Evolutionary conservation across 2,888 invertebrate species (phyloP), one percentile per base, ranked within the genome.

Genomic region (Hydrotaea diabolus): DNA sequence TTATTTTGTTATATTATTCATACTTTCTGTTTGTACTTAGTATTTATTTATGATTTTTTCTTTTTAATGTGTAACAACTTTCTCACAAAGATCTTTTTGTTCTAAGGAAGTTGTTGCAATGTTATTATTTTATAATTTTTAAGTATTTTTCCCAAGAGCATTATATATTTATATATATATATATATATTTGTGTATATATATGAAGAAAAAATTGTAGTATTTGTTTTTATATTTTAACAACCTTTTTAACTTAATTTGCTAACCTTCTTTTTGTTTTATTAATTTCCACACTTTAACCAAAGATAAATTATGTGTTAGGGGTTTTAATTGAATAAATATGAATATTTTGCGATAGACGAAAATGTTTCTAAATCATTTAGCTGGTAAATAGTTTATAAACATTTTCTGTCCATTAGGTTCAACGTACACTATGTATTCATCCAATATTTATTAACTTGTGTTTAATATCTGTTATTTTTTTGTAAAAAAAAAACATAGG

Each of bases 131-230:
- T 77, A 76, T 46, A 77, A 76, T 75, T 78, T 81, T 85, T 85
- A 85, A 85, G 81, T 85, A 85, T 82, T 85, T 84, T 85, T 82
- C 85, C 85, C 85, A 84, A 80, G 36, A 66, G 49, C 71, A 39
- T 73, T 46, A 31, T 31, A 31, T 31, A 31, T n/a, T n/a, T n/a
- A n/a, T n/a, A n/a, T 71, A 31, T 55, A 59, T 26, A 59, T 71
- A 55, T 78, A 19, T 15, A 39, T 77, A 69, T 69, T 15, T 49
- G 15, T 57, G 39, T 55, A 59, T 55, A 21, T 73, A 69, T 77
- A n/a, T 53, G 74, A 46, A 78, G 69, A 66, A 53, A 73, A 78
- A 79, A 43, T 36, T 57, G 39, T 66, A 69, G 21, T 73, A 26
- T 78, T 4, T 71, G 46, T 66, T 71, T 77, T 75, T 77, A 66